Conservation (phyloP, 2,113 vertebrate genomes). For the Odontophorus gujanensis region DNA sequence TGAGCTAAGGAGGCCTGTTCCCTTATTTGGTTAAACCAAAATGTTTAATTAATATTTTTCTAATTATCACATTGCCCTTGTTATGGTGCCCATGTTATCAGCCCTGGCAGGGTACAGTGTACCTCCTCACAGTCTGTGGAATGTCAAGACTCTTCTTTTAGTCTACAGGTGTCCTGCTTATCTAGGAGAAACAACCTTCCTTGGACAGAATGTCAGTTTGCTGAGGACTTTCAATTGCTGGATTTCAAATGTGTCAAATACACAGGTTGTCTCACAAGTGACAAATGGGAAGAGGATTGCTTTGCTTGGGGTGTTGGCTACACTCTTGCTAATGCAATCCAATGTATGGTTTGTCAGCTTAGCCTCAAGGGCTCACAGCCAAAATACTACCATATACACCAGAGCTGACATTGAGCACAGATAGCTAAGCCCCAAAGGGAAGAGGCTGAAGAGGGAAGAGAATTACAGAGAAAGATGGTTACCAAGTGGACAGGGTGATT, state of each 20-base stretch:
- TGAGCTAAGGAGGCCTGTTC: neutral
- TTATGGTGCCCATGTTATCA: neutral
- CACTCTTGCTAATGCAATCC: neutral
- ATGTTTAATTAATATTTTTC: neutral
- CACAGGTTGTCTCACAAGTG: neutral
- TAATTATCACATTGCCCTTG: neutral
- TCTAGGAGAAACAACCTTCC: neutral
- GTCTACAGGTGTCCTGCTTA: neutral
- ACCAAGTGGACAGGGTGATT: neutral
- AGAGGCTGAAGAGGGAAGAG: neutral
- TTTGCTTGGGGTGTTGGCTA: neutral
- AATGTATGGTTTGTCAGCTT: neutral
- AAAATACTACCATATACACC: neutral
- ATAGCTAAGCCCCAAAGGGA: neutral
- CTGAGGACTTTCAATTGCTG: neutral
- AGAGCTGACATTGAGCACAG: neutral
- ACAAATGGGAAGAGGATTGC: neutral
- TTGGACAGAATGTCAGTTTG: neutral
- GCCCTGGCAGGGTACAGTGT: neutral
- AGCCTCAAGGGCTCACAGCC: neutral
- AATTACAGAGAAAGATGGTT: neutral
- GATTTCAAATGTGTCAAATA: neutral
- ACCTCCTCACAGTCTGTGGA: neutral
- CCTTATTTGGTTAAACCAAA: neutral
- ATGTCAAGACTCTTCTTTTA: neutral